phyloP scores from a whole-genome alignment of 1,140 invertebrate genomes.

The Caerostris darwini region DNA sequence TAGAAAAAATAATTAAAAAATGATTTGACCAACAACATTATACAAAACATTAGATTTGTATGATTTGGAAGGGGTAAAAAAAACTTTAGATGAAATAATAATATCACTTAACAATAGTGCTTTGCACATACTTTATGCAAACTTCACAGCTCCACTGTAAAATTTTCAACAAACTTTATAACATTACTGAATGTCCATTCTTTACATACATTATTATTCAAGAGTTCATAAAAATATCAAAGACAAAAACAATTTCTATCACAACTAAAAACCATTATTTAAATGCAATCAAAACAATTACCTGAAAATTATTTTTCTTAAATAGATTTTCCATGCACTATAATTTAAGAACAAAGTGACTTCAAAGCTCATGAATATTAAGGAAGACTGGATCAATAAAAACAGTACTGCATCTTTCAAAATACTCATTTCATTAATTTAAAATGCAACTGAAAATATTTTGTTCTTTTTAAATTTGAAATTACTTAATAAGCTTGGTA shows the following conservation, averaged over 20 bases:
- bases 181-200: neutral
- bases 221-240: neutral
- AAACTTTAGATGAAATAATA: no score
- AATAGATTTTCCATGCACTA: neutral
- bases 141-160: constrained; percentile 21
- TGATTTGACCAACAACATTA: no score
- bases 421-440: no score
- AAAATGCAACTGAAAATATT: no score
- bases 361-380: neutral
- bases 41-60: no score
- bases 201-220: neutral
- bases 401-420: no score
- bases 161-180: neutral
- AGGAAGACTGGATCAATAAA: neutral
- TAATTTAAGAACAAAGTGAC: neutral
- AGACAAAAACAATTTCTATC: neutral
- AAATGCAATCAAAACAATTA: no score
- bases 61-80: no score
- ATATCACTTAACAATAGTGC: neutral
- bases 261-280: no score
- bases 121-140: constrained; percentile 4
- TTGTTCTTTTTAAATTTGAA: no score
- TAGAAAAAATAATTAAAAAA: no score
- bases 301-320: neutral
- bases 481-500: no score